Percentiles rank a stretch among this genome's conserved stretches.
phyloP scores from a whole-genome alignment of 1,140 invertebrate genomes.

The Cecropterus lyciades region DNA sequence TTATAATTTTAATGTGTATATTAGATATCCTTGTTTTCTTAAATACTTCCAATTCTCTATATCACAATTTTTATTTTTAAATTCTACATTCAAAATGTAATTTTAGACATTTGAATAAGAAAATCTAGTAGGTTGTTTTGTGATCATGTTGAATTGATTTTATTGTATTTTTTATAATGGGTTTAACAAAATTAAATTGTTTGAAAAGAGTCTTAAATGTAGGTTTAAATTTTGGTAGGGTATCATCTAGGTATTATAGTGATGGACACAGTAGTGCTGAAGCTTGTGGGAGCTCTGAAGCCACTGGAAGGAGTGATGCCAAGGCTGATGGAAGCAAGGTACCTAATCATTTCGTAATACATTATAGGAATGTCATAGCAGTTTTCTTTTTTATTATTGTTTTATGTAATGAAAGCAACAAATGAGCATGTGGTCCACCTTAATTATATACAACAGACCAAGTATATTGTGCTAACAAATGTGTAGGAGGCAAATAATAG shows the following conservation, averaged over 20 bases:
- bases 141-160: slow-evolving; percentile 32
- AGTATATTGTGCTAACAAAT: no score
- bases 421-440: no score
- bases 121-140: slow-evolving; percentile 66
- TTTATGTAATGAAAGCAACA: no score
- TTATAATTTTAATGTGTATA: no score
- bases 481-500: no score
- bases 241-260: slow-evolving; percentile 34
- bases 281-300: neutral
- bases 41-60: no score
- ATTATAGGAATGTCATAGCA: no score
- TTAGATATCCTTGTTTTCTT: no score
- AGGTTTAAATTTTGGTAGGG: slow-evolving; percentile 30
- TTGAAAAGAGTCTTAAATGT: slow-evolving; percentile 43
- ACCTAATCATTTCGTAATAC: no score
- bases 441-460: no score
- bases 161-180: slow-evolving; percentile 56
- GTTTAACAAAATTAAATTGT: slow-evolving; percentile 63
- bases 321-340: slow-evolving; percentile 40
- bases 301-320: neutral
- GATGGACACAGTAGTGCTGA: neutral
- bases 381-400: no score
- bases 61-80: no score
- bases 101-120: neutral
- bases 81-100: slow-evolving; percentile 44